phyloP scores from a whole-genome alignment of 2,888 invertebrate species.

The Gryllus longicercus region DNA sequence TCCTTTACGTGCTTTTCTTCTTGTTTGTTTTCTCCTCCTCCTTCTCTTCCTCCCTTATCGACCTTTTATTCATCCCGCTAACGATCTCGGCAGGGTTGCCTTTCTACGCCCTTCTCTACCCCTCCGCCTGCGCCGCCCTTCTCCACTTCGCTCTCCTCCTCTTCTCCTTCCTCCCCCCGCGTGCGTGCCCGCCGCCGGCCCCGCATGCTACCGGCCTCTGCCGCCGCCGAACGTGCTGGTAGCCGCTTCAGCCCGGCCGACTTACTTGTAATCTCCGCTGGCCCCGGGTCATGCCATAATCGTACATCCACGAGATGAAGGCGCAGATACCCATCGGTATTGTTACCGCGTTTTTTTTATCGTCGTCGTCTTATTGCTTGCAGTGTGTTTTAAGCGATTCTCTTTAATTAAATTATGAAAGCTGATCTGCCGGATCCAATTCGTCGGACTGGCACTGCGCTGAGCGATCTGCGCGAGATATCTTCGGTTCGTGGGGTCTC shows the following conservation, averaged over 20 bases:
- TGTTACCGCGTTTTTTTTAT: neutral
- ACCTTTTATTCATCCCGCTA: no score
- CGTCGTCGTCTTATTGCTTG: neutral
- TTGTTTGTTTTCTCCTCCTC: no score
- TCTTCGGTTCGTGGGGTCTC: no score
- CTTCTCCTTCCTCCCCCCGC: no score
- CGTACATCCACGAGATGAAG: neutral
- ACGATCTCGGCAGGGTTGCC: no score
- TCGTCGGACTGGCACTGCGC: no score
- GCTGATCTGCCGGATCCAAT: neutral
- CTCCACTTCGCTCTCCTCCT: no score
- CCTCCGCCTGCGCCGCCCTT: no score
- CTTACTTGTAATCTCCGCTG: neutral
- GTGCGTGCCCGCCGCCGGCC: neutral
- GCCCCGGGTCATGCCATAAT: neutral
- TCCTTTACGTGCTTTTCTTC: no score
- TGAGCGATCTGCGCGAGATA: no score
- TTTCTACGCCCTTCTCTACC: no score
- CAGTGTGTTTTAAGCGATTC: constrained; percentile 5
- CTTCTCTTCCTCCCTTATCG: no score
- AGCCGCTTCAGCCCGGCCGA: neutral
- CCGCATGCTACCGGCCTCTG: neutral
- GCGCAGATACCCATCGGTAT: neutral
- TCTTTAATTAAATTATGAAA: constrained; percentile 9
- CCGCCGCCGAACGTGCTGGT: neutral